These are phyloP conservation scores for Microplitis mediator DNA, from an alignment of 1,140 invertebrate species.

Conservation along the genomic window DNA sequence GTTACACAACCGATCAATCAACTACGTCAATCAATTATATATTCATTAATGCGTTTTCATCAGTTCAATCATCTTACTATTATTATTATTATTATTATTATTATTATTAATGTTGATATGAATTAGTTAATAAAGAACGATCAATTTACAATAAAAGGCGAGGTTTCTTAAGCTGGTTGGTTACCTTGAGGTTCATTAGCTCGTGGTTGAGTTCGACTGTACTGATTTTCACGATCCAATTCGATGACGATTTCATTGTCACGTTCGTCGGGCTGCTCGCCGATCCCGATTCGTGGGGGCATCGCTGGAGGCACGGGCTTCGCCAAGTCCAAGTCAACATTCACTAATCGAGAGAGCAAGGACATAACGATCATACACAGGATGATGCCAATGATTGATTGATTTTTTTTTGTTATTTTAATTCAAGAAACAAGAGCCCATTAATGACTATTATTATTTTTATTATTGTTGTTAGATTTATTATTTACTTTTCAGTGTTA, in stretches of 20 bases:
- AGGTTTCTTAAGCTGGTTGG: slow-evolving; percentile 19
- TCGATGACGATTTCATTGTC: slow-evolving; percentile 63
- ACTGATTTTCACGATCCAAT: slow-evolving; percentile 62
- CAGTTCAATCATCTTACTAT: neutral
- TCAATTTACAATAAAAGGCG: slow-evolving; percentile 9
- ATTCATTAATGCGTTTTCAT: neutral
- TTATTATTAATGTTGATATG: neutral
- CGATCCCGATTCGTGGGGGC: slow-evolving; percentile 54
- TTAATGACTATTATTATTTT: too few relatives aligned
- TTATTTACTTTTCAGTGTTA: too few relatives aligned
- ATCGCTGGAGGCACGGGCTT: slow-evolving; percentile 57
- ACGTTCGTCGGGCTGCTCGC: slow-evolving; percentile 56
- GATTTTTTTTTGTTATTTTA: neutral
- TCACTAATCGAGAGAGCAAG: slow-evolving; percentile 38
- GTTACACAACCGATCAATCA: too few relatives aligned
- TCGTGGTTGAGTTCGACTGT: slow-evolving; percentile 61
- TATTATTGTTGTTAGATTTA: too few relatives aligned
- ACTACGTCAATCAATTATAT: neutral
- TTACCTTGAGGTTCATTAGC: slow-evolving; percentile 63
- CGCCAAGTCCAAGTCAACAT: slow-evolving; percentile 60
- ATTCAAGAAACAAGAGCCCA: neutral
- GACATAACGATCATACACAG: slow-evolving; percentile 30
- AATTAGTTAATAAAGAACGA: neutral
- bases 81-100: too few relatives aligned
- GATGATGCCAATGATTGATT: slow-evolving; percentile 15